These are phyloP conservation scores for Sigmodon hispidus DNA, from an alignment of 2,113 vertebrate species.

Conservation along the genomic window DNA sequence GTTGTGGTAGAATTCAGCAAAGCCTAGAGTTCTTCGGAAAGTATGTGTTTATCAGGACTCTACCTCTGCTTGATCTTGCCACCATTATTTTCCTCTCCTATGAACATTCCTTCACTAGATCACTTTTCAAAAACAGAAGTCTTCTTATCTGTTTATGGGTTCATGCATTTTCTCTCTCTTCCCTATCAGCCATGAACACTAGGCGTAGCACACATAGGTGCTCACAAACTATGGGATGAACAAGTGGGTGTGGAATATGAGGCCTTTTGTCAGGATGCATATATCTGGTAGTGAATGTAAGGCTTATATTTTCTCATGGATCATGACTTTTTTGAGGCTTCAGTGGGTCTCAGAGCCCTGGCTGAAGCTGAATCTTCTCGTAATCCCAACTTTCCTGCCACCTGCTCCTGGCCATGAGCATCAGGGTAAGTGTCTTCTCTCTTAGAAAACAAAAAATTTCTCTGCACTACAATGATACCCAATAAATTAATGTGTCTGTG, in stretches of 20 bases:
- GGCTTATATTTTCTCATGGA: not conserved
- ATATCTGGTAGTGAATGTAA: not conserved
- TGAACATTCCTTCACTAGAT: too few species aligned
- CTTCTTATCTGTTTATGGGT: not conserved
- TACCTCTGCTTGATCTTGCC: not conserved
- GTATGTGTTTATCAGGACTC: not conserved
- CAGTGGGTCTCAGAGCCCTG: not conserved
- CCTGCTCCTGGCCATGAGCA: not conserved
- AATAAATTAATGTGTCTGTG: not conserved
- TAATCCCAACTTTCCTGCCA: not conserved
- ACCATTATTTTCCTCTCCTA: not conserved
- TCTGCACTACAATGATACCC: not conserved
- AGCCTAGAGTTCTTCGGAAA: not conserved
- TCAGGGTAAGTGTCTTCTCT: not conserved
- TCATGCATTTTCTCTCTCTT: not conserved
- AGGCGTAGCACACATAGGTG: fast-evolving
- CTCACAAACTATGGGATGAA: not conserved
- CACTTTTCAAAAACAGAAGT: not conserved
- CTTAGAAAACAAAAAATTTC: not conserved
- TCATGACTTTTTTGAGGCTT: not conserved
- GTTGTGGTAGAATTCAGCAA: not conserved
- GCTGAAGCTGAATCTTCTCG: not conserved
- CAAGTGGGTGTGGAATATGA: not conserved
- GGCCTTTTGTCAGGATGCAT: not conserved
- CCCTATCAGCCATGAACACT: not conserved